phyloP scores from a whole-genome alignment of 2,888 invertebrate species.

The Acanthosepion lycidas region DNA sequence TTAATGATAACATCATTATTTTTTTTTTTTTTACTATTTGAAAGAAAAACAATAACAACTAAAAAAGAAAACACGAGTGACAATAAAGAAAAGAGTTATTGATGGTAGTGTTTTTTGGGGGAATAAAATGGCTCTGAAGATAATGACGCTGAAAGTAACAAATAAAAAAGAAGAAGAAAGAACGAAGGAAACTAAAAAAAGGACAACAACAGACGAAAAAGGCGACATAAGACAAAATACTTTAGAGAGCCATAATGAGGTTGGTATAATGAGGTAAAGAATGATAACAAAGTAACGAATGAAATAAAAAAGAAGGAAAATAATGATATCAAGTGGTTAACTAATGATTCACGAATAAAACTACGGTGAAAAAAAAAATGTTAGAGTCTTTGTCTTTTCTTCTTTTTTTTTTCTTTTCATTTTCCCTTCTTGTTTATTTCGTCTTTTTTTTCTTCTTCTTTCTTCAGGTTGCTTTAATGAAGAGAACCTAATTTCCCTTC shows the following conservation, averaged over 20 bases:
- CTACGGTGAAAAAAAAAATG: conserved; percentile 15
- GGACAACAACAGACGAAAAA: background rate
- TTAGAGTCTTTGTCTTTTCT: background rate
- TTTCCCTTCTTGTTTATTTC: background rate
- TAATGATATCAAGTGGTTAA: conserved; percentile 7
- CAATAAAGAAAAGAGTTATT: background rate
- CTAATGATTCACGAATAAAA: background rate
- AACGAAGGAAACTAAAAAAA: background rate
- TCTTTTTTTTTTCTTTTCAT: background rate
- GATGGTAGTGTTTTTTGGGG: background rate
- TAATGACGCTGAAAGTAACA: background rate
- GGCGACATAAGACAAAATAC: background rate
- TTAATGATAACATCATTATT: conserved; percentile 33
- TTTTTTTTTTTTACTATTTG: background rate
- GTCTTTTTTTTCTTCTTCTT: background rate
- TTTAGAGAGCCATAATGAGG: background rate
- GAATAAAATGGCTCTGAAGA: background rate
- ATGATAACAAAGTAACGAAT: background rate
- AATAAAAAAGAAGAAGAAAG: background rate
- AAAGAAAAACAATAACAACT: background rate
- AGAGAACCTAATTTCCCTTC: background rate
- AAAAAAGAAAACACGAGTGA: background rate
- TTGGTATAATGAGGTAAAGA: background rate
- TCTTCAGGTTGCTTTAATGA: background rate
- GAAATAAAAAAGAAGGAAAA: background rate